phyloP scores from a whole-genome alignment of 2,113 vertebrate genomes.

The Galbula dea region DNA sequence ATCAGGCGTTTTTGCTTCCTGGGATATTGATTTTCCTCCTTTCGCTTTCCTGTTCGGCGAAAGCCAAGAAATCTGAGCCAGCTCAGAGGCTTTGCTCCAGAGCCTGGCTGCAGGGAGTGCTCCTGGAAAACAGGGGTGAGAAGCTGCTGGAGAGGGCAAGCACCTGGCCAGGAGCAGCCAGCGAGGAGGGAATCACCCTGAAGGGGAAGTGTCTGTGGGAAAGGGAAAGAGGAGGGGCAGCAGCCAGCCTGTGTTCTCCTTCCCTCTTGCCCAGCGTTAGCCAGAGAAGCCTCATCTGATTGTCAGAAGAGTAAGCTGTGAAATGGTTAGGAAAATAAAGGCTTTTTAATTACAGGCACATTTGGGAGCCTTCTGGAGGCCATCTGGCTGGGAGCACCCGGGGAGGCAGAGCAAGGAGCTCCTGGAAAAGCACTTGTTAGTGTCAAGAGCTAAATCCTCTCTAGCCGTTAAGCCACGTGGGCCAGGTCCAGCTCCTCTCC shows the following conservation, averaged over 20 bases:
- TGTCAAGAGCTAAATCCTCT: neutral
- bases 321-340: slow-evolving; percentile 36
- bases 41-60: accelerated
- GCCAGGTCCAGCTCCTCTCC: accelerated
- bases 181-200: neutral
- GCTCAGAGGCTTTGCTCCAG: neutral
- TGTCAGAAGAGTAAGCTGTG: neutral
- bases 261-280: neutral
- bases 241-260: neutral
- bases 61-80: neutral
- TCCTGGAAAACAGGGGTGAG: neutral
- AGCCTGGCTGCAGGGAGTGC: neutral
- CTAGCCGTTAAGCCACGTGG: accelerated
- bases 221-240: neutral
- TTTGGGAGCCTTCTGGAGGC: slow-evolving; percentile 25
- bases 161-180: accelerated
- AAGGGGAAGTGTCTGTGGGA: accelerated
- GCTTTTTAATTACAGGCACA: slow-evolving; percentile 14
- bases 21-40: neutral
- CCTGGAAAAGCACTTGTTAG: neutral
- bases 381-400: neutral
- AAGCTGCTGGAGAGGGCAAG: neutral
- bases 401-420: neutral
- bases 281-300: neutral
- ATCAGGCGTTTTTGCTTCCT: neutral